Evolutionary conservation across 2,797 vertebrate genomes (phyloP), one percentile per base, ranked within the genome.

Genomic region (Leptodactylus fallax): DNA sequence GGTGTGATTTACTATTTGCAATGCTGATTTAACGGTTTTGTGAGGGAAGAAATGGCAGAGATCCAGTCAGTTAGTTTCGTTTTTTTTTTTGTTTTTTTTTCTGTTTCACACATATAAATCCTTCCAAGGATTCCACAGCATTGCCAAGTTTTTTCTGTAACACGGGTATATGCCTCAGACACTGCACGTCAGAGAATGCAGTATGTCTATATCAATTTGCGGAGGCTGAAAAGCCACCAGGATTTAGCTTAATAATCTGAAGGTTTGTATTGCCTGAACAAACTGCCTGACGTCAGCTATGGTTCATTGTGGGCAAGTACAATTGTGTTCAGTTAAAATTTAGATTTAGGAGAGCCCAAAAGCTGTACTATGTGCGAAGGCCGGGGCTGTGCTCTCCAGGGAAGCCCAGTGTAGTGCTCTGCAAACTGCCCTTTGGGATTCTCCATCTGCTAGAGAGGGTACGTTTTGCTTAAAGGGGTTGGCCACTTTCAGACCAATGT

Each of bases 11-110:
- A 83, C 79, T 53, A 82, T 87, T 87, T 87, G 86, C 79, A 65
- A 82, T 82, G 86, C 86, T 87, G 86, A 87, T 87, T 55, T 87
- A 65, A 76, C 17, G 45, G 23, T 77, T 87, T 82, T 45, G 80
- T 53, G 45, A 82, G 69, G 78, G 80, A 71, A 71, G 77, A 87
- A 76, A 76, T 87, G 86, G 86, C 86, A 77, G 71, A n/a, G 10
- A 65, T 63, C 79, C 86, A 87, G 79, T 65, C 79, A 74, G 19
- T 49, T 74, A 4, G 7, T 71, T 81, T 69, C 67, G 69, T 8
- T 53, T 78, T 67, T 56, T 49, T 45, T 49, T 49, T 55, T 86
- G 1, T 53, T 78, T 67, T 56, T 49, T 45, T 49, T 49, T 55
- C 7, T 87, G 23, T 86, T 55, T 81, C 56, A 7, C n/a, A 45